These are phyloP conservation scores for Sebastes fasciatus DNA, from an alignment of 2,113 vertebrate genomes.

Conservation along the genomic window DNA sequence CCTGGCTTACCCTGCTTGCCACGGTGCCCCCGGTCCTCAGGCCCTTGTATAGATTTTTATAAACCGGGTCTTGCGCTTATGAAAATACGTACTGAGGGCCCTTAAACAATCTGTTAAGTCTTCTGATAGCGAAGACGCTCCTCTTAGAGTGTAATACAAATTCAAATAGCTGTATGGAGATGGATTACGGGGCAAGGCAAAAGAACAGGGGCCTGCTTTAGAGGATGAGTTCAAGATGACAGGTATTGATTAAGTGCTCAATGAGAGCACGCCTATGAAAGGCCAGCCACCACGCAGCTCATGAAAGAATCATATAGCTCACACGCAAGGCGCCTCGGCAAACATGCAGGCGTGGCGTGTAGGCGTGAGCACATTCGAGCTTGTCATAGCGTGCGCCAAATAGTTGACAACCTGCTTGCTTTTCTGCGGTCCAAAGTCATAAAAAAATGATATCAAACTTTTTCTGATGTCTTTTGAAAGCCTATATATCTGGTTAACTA, in stretches of 20 bases:
- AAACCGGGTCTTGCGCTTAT: constrained; percentile 62
- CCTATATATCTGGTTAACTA: constrained; percentile 28
- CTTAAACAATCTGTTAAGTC: constrained; percentile 82
- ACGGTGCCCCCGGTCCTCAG: constrained; percentile 54
- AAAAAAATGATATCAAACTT: constrained; percentile 45
- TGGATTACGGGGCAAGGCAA: constrained; percentile 71
- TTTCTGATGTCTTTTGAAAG: constrained; percentile 43
- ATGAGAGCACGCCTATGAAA: constrained; percentile 73
- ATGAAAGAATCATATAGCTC: constrained; percentile 79
- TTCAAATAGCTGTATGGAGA: constrained; percentile 78
- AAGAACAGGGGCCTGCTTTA: constrained; percentile 69
- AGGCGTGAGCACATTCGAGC: constrained; percentile 34
- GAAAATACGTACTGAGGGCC: constrained; percentile 72
- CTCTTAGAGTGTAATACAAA: constrained; percentile 77
- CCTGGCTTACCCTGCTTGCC: constrained; percentile 53
- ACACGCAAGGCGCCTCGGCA: constrained; percentile 58
- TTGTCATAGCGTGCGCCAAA: constrained; percentile 40
- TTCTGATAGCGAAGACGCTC: constrained; percentile 71
- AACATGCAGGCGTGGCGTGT: constrained; percentile 60
- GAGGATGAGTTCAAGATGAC: constrained; percentile 82
- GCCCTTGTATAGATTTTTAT: constrained; percentile 72
- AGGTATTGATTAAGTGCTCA: constrained; percentile 84
- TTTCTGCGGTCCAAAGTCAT: constrained; percentile 45
- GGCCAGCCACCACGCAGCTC: constrained; percentile 72
- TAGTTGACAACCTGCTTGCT: constrained; percentile 38